Evolutionary conservation across 2,113 vertebrate species (phyloP), one percentile per base, ranked within the genome.

Genomic region (Lates calcarifer): DNA sequence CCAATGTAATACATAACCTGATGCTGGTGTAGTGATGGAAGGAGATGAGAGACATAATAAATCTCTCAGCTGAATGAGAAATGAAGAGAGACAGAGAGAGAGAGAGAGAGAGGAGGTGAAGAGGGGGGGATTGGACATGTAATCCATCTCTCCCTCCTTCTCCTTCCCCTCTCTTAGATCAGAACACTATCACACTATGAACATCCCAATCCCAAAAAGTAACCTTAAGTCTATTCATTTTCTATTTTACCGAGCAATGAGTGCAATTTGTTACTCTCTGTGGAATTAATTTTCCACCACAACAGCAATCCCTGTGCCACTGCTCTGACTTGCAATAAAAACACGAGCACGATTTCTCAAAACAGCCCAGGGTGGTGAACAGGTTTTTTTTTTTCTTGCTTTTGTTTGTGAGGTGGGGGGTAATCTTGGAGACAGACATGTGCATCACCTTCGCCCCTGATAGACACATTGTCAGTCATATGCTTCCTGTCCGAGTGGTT

Each of bases 311-410:
- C 45, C 37, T 35, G 22, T 28, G 31, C 64, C 63, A 74, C 51
- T 66, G 79, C 64, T 79, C 63, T 20, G 63, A 66, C 69, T 74
- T 69, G 74, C 57, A 61, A 62, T 66, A 33, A 83, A 74, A 83
- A 77, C 55, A 75, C 51, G 63, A 82, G 24, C 29, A 33, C 28
- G 56, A 41, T 49, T 71, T 56, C n/a, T 22, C 55, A 43, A 47
- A 67, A 58, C 49, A 63, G 45, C 80, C 49, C 47, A 55, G 14
- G 33, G 67, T 29, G 49, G 47, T 5, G 6, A 26, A 22, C 47
- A 28, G 0, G 1, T 20, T 26, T 6, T 56, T 47, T n/a, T 12
- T 20, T 55, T 17, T 61, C 56, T 26, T 53, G 45, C 24, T 63
- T 29, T 70, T 72, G 53, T 75, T 74, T 82, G 64, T 3, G 11